These are phyloP conservation scores for Eristalis tenax DNA, from an alignment of 2,888 invertebrate genomes.

Conservation along the genomic window DNA sequence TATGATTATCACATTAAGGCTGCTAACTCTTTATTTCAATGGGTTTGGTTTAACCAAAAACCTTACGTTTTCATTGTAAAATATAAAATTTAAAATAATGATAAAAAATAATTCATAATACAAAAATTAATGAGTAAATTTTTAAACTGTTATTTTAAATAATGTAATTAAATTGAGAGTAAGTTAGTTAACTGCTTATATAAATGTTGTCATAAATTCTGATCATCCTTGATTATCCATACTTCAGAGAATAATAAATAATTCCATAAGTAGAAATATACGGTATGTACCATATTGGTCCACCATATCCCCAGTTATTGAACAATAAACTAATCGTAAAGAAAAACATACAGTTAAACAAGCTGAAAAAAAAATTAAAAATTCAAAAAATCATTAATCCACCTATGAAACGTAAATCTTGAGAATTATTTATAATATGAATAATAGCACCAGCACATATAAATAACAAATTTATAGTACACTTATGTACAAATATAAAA, in stretches of 20 bases:
- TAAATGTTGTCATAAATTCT: slow-evolving; percentile 82
- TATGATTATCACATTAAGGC: no score
- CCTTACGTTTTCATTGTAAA: slow-evolving; percentile 85
- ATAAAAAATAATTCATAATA: slow-evolving; percentile 78
- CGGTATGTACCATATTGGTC: slow-evolving; percentile 83
- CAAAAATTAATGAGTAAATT: slow-evolving; percentile 82
- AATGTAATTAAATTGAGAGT: slow-evolving; percentile 80
- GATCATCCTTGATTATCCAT: slow-evolving; percentile 82
- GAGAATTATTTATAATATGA: no score
- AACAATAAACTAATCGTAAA: slow-evolving; percentile 83
- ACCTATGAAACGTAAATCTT: no score
- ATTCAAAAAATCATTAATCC: no score
- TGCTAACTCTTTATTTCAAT: slow-evolving; percentile 84
- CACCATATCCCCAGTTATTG: no score
- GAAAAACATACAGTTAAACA: no score
- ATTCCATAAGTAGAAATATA: slow-evolving; percentile 82
- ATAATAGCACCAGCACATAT: no score
- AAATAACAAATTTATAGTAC: no score
- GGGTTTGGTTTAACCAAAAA: no score
- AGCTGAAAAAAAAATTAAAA: no score
- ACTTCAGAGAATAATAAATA: slow-evolving; percentile 81
- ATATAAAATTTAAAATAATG: slow-evolving; percentile 77
- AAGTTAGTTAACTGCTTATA: no score
- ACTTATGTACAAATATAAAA: no score
- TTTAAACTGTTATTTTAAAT: slow-evolving; percentile 82